A percentile compares a stretch with the other conserved stretches of the same genome.
These are phyloP conservation scores for Polia nebulosa DNA, from an alignment of 2,888 invertebrate species.

Conservation along the genomic window DNA sequence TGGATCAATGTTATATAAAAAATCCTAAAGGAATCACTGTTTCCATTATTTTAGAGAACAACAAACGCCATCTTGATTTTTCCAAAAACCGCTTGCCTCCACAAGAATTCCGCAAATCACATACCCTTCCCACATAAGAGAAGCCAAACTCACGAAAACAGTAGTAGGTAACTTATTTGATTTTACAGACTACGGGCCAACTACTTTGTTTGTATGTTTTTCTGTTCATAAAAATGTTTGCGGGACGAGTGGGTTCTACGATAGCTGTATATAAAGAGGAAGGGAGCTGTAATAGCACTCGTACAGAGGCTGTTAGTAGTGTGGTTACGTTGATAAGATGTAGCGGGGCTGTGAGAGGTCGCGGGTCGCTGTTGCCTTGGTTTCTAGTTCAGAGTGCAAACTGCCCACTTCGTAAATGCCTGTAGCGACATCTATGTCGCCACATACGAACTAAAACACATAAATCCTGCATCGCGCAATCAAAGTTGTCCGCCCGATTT, in stretches of 20 bases:
- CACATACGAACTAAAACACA: too few species aligned
- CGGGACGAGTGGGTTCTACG: conserved; percentile 26
- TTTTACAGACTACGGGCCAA: conserved; percentile 29
- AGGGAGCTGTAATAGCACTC: conserved; percentile 37
- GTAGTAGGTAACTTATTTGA: conserved; percentile 16
- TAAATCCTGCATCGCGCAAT: too few species aligned
- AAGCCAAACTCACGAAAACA: not conserved
- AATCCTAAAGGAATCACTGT: too few species aligned
- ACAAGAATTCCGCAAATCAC: not conserved
- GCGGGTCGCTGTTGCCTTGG: too few species aligned
- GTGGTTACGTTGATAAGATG: not conserved
- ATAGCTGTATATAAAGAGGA: conserved; percentile 21
- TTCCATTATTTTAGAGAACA: too few species aligned
- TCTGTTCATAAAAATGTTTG: conserved; percentile 53
- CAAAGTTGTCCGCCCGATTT: too few species aligned
- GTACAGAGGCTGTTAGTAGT: conserved; percentile 13
- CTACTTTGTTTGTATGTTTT: conserved; percentile 25
- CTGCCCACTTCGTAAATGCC: too few species aligned
- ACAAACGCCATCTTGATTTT: too few species aligned
- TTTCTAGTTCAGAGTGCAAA: too few species aligned
- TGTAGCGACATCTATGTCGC: too few species aligned
- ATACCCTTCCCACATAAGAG: not conserved
- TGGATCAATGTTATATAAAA: too few species aligned
- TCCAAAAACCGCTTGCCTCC: not conserved
- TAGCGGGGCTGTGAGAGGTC: conserved; percentile 1